Conservation (phyloP, 2,113 vertebrate species). For the Rhabdornis inornatus region DNA sequence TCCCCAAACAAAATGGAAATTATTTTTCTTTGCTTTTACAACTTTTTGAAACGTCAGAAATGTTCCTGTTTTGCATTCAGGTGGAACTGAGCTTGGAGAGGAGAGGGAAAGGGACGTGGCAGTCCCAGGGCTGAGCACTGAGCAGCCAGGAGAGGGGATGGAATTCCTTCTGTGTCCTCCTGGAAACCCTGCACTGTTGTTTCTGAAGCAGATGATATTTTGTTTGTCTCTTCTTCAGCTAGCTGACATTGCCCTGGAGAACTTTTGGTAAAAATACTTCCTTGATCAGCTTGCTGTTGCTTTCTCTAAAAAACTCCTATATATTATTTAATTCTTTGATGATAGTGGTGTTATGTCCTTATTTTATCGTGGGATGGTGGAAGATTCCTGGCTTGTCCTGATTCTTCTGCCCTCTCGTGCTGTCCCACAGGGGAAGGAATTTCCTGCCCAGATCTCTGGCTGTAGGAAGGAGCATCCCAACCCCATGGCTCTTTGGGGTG, state of each 20-base stretch:
- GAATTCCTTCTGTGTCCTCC: not conserved
- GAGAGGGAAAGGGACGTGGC: not conserved
- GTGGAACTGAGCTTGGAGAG: not conserved
- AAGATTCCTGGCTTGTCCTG: not conserved
- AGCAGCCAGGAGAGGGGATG: not conserved
- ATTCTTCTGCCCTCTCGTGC: rapidly evolving
- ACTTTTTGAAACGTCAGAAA: not conserved
- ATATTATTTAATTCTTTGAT: not conserved
- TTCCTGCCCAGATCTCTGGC: not conserved
- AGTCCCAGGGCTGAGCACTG: not conserved
- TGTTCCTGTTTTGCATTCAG: rapidly evolving
- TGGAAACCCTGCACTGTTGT: rapidly evolving
- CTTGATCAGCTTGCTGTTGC: not conserved
- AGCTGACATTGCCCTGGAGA: not conserved
- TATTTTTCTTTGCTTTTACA: not conserved
- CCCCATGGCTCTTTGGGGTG: rapidly evolving
- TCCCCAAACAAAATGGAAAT: not conserved
- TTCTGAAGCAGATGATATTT: not conserved
- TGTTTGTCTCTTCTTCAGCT: not conserved
- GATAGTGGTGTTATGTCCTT: rapidly evolving
- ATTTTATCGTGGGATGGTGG: not conserved
- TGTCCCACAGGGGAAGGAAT: not conserved
- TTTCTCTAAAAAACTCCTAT: not conserved
- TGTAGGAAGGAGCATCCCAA: not conserved
- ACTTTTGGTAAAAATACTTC: not conserved